phyloP scores from a whole-genome alignment of 1,140 invertebrate genomes.

The Drosophila bocqueti region DNA sequence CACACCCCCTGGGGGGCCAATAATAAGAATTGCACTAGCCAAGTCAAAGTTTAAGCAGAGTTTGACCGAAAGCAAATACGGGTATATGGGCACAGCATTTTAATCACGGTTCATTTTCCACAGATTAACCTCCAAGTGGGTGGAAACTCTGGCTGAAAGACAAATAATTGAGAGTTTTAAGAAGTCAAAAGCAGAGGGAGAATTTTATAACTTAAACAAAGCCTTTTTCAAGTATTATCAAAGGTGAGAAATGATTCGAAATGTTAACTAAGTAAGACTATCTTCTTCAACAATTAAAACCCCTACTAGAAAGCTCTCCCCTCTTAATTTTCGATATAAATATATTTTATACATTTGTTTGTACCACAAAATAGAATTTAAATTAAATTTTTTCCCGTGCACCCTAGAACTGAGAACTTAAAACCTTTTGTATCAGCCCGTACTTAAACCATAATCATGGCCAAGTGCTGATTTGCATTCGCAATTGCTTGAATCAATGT shows the following conservation, averaged over 20 bases:
- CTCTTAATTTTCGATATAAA: too few species aligned
- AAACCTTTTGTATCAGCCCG: constrained; percentile 51
- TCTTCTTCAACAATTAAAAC: neutral
- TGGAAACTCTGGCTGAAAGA: constrained; percentile 47
- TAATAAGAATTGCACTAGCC: constrained; percentile 41
- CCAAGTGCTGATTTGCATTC: constrained; percentile 51
- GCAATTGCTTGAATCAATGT: constrained; percentile 50
- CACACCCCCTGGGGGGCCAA: constrained; percentile 63
- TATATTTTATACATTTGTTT: too few species aligned
- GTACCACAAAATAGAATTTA: too few species aligned
- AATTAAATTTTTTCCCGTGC: constrained; percentile 1
- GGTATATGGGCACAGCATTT: constrained; percentile 58
- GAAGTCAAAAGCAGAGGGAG: constrained; percentile 4
- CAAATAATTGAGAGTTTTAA: constrained; percentile 41
- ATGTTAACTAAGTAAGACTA: too few species aligned
- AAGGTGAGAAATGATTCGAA: too few species aligned
- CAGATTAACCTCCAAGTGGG: constrained; percentile 61
- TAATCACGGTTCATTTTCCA: constrained; percentile 70
- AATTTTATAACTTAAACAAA: neutral
- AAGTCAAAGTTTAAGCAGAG: constrained; percentile 60
- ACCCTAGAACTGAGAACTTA: constrained; percentile 18
- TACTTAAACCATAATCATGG: constrained; percentile 64
- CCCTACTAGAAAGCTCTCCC: neutral
- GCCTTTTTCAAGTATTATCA: too few species aligned
- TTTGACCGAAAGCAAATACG: constrained; percentile 67